A percentile compares a stretch with the other conserved stretches of the same genome.
These are phyloP conservation scores for Hylaeus anthracinus DNA, from an alignment of 1,140 invertebrate genomes.

Conservation along the genomic window DNA sequence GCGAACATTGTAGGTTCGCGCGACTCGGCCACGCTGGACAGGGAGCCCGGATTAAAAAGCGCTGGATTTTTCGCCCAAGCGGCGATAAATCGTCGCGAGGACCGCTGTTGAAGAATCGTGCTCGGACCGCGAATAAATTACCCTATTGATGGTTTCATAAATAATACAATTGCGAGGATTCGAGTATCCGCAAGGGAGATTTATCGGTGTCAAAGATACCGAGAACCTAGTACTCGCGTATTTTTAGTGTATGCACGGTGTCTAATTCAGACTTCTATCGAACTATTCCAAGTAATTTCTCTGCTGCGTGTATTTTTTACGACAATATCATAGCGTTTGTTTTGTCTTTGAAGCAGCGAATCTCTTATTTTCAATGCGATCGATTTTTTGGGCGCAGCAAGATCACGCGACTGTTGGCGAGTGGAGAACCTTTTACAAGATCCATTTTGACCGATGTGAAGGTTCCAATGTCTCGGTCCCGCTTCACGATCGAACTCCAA, in stretches of 20 bases:
- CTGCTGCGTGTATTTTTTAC: too few species aligned
- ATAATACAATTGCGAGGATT: slow-evolving; percentile 34
- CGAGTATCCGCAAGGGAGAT: neutral
- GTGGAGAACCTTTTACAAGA: neutral
- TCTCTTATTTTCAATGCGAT: too few species aligned
- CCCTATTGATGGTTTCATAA: slow-evolving; percentile 44
- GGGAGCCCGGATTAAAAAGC: slow-evolving; percentile 32
- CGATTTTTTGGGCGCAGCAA: neutral
- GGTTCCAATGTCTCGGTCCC: neutral
- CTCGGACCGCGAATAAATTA: slow-evolving; percentile 34
- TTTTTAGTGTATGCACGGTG: neutral
- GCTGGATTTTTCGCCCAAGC: slow-evolving; percentile 19
- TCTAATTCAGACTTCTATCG: neutral
- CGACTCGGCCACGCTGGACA: slow-evolving; percentile 25
- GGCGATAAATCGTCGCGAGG: slow-evolving; percentile 32
- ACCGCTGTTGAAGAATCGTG: slow-evolving; percentile 35
- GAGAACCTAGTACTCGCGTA: neutral
- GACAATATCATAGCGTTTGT: too few species aligned
- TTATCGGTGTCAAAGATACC: slow-evolving; percentile 2
- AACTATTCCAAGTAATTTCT: too few species aligned
- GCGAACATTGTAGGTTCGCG: slow-evolving; percentile 46
- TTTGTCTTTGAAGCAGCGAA: too few species aligned
- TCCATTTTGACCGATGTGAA: neutral
- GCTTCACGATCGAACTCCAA: slow-evolving; percentile 32
- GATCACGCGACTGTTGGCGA: neutral